These are phyloP conservation scores for Dicaeum eximium DNA, from an alignment of 2,113 vertebrate genomes.

Conservation along the genomic window DNA sequence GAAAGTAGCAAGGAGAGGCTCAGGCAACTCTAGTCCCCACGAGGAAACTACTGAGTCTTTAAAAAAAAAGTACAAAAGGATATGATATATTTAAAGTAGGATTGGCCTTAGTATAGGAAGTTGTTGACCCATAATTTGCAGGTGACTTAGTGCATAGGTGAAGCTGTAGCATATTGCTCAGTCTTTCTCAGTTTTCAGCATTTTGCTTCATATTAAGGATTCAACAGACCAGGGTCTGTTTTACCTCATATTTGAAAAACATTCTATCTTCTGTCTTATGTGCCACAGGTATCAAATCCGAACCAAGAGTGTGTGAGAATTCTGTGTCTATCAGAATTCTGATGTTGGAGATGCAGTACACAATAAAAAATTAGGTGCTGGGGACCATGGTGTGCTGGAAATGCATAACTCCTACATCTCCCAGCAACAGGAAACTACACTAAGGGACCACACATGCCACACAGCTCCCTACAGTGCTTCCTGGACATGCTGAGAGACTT, in stretches of 20 bases:
- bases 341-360: rapidly evolving
- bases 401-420: background rate
- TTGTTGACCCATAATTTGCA: background rate
- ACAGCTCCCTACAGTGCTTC: background rate
- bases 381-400: background rate
- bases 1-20: background rate
- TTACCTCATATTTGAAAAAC: background rate
- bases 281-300: background rate
- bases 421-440: background rate
- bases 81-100: background rate
- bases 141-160: background rate
- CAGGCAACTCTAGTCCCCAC: background rate
- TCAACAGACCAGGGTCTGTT: background rate
- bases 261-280: background rate
- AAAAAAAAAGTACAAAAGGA: background rate
- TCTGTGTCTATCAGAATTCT: background rate
- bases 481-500: background rate
- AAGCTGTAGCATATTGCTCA: background rate
- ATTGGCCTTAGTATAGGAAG: background rate
- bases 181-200: background rate
- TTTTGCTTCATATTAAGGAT: background rate
- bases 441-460: background rate
- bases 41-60: background rate
- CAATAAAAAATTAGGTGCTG: background rate
- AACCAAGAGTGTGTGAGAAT: background rate